Base-by-base conservation (phyloP, 2,888 invertebrate species). In the Didymodactylos carnosus region DNA sequence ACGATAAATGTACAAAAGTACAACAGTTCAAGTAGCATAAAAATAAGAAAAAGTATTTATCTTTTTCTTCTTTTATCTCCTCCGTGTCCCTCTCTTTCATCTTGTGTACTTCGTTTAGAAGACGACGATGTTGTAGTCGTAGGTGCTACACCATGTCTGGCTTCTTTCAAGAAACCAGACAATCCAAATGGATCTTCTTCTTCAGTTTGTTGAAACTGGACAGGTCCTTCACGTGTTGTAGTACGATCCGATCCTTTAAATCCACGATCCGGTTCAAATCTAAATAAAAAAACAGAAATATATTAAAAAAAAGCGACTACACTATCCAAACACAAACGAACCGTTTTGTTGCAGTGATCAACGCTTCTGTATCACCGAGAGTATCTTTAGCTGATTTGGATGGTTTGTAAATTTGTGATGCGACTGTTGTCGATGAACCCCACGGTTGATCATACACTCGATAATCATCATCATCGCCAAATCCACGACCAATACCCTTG, bases 381-480 rank as follows among this genome's bases (percentile, higher is more conserved):
- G 39, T 71, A 40, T 97, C 95, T 78, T 88, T 89, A 81, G 97
- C 95, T 0, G 91, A 90, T 79, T 91, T 88, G 71, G 81, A 79
- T 7, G 83, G 83, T 71, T 81, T 76, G 78, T 84, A 84, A 75
- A 99, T 88, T 82, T 92, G 91, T 46, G 90, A 88, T 0, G 90
- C 91, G 76, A 95, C 87, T 1, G 89, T 88, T 78, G 90, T 90
- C 40, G 89, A 88, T 78, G 92, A 91, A 73, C 95, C 88, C 98
- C 97, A 99, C 0, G 98, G 93, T 82, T 94, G 93, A 84, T 97
- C 95, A 81, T 98, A 98, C 0, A 97, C 94, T 82, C 90, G 94
- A 84, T 98, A 99, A 0, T 90, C 90, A 79, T 98, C 98, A 79
- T 98, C 98, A 79, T 97, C 95, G 0, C 89, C 94, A 83, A 92